Evolutionary conservation across 2,888 invertebrate species (phyloP), one percentile per base, ranked within the genome.

Genomic region (Ecliptopera silaceata): DNA sequence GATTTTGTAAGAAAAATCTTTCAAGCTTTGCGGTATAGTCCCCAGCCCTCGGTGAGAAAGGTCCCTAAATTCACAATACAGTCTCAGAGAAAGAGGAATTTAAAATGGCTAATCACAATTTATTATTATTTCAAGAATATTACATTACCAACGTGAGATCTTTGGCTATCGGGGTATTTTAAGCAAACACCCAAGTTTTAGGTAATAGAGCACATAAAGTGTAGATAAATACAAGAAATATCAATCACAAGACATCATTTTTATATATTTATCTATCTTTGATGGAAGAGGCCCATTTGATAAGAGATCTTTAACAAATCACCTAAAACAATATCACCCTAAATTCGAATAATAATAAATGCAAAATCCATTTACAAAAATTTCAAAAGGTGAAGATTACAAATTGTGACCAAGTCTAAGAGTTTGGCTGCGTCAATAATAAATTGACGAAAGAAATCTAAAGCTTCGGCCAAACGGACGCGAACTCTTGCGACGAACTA

Each of bases 381-480:
- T 50, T 50, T 47, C 13, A 50, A 54, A 59, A 53, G n/a, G 43
- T 59, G 54, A 58, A 48, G 39, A 46, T 50, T 57, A 53, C 47
- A 53, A 47, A 55, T 38, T 49, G 55, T 47, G 63, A 65, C 59
- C 54, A 59, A 65, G 61, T 65, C 61, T 61, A 56, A 36, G 36
- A 56, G 56, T 65, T 65, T 65, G 65, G 65, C 65, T 42, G 55
- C 61, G 63, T 60, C 61, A 22, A 42, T 31, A n/a, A 31, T 31
- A 31, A n/a, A 36, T 12, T 18, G 63, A 65, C 65, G 60, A 56
- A 50, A 51, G 52, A 64, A 65, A 66, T 49, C 54, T 55, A 36
- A n/a, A 49, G 49, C 49, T 42, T 31, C 32, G 20, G 20, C 41
- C 18, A 49, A 48, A 41, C 31, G 1, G 48, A 48, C 48, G 48